Percentiles rank a stretch among this genome's conserved stretches.
Evolutionary conservation across 2,888 invertebrate genomes (phyloP).

Genomic region (Ligdia adustata): DNA sequence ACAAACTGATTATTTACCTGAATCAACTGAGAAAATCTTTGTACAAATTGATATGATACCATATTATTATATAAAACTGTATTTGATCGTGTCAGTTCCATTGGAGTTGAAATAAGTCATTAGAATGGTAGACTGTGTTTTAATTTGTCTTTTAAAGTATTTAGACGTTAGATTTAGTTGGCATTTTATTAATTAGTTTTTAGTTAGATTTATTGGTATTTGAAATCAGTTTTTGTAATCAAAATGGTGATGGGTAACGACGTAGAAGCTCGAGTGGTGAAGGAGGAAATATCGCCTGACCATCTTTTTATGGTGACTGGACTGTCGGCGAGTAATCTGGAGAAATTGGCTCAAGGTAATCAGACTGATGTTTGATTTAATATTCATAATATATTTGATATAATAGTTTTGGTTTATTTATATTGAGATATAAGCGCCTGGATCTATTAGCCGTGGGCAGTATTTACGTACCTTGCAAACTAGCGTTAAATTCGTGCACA

Average conservation of each 20-base stretch:
- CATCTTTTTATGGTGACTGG: slow-evolving; percentile 75
- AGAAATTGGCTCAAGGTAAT: slow-evolving; percentile 74
- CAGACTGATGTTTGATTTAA: no score
- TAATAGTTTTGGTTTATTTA: no score
- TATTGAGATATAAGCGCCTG: no score
- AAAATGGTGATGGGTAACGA: slow-evolving; percentile 46
- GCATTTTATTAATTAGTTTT: neutral
- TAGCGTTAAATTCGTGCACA: no score
- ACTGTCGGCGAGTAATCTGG: slow-evolving; percentile 68
- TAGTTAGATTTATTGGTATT: neutral
- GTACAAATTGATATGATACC: slow-evolving; percentile 52
- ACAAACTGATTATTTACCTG: slow-evolving; percentile 40
- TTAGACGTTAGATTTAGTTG: slow-evolving; percentile 19
- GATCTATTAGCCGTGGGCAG: no score
- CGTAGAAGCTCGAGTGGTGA: slow-evolving; percentile 43
- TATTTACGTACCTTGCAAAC: no score
- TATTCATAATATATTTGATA: no score
- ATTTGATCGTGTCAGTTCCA: slow-evolving; percentile 11
- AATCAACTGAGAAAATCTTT: slow-evolving; percentile 45
- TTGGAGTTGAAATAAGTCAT: slow-evolving; percentile 10
- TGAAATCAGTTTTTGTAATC: neutral
- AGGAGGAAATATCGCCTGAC: slow-evolving; percentile 70
- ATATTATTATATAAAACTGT: slow-evolving; percentile 28
- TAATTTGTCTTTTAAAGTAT: slow-evolving; percentile 9
- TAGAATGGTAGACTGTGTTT: slow-evolving; percentile 31